Evolutionary conservation across 2,888 invertebrate genomes (phyloP), one percentile per base, ranked within the genome.

Genomic region (Parnassius glacialis): DNA sequence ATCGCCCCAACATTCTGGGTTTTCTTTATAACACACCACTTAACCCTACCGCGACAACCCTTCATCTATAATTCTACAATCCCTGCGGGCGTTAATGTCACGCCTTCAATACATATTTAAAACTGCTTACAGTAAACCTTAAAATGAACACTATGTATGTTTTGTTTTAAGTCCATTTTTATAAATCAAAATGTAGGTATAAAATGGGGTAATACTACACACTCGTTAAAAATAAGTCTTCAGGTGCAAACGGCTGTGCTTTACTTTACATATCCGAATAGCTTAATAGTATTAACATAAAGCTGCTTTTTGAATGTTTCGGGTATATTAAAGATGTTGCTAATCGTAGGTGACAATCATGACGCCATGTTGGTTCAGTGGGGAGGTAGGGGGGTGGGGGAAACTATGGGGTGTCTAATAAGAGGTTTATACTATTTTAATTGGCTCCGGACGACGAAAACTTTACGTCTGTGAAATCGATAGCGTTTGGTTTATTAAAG

Each of bases 311-410:
- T 9, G 41, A 72, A 55, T 61, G 45, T 5, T 70, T 64, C 60
- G 59, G 59, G 45, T 52, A 54, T 59, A 52, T 61, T 56, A 61
- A 65, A 68, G 67, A 72, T 69, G 73, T 79, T 80, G 80, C 71
- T 67, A 68, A 74, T 78, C 79, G 72, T 82, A 91, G 88, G 90
- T 90, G 90, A 90, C 89, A 90, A 89, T 82, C 78, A 78, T 82
- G 84, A 83, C 87, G 90, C 90, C 90, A 91, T 91, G 85, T 90
- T 91, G 88, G 84, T 86, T 87, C 86, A 84, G 83, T 78, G 74
- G 78, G 76, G 79, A 72, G 71, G 78, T 70, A 80, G 83, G 85
- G 82, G 73, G 71, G 78, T 70, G 80, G 83, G 85, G 82, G 73
- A 66, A 68, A 70, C 68, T 73, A 76, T 78, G 79, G 88, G 88